These are phyloP conservation scores for Triplophysa rosa DNA, from an alignment of 2,113 vertebrate genomes.

Conservation along the genomic window DNA sequence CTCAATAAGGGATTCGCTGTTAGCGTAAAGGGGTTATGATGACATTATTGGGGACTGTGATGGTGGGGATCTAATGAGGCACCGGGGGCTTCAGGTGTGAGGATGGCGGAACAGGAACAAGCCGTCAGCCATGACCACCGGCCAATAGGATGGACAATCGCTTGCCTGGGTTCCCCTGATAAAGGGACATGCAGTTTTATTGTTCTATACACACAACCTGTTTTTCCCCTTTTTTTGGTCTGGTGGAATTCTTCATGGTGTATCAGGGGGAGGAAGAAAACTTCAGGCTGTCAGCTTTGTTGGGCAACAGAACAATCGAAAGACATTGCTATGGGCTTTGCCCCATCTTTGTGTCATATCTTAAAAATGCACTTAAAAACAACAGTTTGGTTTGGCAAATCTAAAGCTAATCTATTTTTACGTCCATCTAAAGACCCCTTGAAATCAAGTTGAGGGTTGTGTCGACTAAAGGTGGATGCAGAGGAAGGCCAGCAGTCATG, in stretches of 20 bases:
- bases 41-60: conserved; percentile 46
- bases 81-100: conserved; percentile 43
- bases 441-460: too few species aligned
- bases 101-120: neutral
- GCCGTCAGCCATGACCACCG: conserved; percentile 7
- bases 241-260: conserved; percentile 28
- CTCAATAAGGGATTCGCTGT: conserved; percentile 57
- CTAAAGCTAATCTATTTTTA: neutral
- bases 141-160: conserved; percentile 25
- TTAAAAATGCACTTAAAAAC: neutral
- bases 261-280: conserved; percentile 1
- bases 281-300: neutral
- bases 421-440: neutral
- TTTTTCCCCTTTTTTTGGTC: conserved; percentile 22
- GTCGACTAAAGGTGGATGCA: too few species aligned
- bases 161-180: conserved; percentile 33
- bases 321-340: conserved; percentile 9
- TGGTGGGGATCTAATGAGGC: conserved; percentile 53
- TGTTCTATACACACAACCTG: conserved; percentile 37
- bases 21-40: conserved; percentile 37
- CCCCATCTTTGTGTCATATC: neutral
- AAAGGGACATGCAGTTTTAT: conserved; percentile 45
- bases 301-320: conserved; percentile 13
- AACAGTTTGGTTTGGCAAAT: neutral
- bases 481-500: too few species aligned